These are phyloP conservation scores for Sternarchorhynchus goeldii DNA, from an alignment of 2,797 vertebrate genomes.

Conservation along the genomic window DNA sequence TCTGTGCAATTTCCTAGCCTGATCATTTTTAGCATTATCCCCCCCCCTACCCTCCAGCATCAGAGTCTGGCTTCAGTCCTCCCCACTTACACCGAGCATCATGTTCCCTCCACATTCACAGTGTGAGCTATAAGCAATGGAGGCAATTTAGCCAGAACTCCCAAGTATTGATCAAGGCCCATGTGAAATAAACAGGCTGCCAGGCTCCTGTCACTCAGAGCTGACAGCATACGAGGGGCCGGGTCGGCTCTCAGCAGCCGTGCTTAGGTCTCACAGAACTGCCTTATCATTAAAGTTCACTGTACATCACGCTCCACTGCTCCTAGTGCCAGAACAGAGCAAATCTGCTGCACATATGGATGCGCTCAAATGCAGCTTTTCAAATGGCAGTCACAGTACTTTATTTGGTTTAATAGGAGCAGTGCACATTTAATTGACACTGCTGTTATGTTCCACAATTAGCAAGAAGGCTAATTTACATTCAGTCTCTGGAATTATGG, in stretches of 20 bases:
- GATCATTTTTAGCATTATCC: conserved; percentile 29
- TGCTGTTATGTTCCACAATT: not conserved
- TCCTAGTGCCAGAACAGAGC: conserved; percentile 12
- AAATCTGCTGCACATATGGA: not conserved
- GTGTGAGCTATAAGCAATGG: conserved; percentile 56
- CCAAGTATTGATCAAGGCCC: conserved; percentile 60
- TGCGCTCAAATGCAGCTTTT: not conserved
- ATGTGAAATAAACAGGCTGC: conserved; percentile 59
- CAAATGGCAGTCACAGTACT: not conserved
- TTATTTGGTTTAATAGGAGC: not conserved
- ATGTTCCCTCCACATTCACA: conserved; percentile 46
- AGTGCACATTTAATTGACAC: not conserved
- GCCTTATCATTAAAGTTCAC: conserved; percentile 39
- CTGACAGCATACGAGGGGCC: conserved; percentile 56
- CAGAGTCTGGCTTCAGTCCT: conserved; percentile 23
- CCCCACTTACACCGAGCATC: conserved; percentile 15
- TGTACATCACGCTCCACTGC: conserved; percentile 43
- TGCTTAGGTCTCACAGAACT: conserved; percentile 30
- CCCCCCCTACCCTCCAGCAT: conserved; percentile 17
- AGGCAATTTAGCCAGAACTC: conserved; percentile 60
- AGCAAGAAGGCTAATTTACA: not conserved
- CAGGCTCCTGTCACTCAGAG: conserved; percentile 57
- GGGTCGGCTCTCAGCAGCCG: conserved; percentile 35
- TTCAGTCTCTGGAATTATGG: not conserved
- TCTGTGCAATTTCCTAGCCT: conserved; percentile 16